Percentiles rank a stretch among this genome's conserved stretches.
These are phyloP conservation scores for Hypena proboscidalis DNA, from an alignment of 2,888 invertebrate species.

Conservation along the genomic window DNA sequence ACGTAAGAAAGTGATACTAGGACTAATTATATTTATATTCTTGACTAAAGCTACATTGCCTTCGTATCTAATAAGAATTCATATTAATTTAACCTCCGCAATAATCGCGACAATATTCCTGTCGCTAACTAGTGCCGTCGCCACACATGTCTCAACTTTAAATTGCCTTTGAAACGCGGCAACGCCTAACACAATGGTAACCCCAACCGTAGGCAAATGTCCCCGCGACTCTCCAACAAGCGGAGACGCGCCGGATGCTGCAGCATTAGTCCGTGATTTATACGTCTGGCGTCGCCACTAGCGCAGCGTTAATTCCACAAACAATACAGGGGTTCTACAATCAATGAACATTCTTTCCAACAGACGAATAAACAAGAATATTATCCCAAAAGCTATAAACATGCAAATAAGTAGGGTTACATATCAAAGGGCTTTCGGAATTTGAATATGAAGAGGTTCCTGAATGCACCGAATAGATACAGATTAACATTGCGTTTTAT, in stretches of 20 bases:
- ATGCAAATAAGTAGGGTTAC: conserved; percentile 62
- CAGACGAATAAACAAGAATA: conserved; percentile 48
- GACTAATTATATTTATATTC: no score
- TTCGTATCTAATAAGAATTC: no score
- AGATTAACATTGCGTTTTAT: conserved; percentile 6
- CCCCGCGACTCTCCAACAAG: conserved; percentile 59
- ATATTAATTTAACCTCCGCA: no score
- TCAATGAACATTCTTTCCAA: conserved; percentile 50
- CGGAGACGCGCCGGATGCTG: conserved; percentile 78
- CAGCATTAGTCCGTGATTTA: conserved; percentile 81
- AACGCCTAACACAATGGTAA: no score
- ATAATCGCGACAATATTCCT: no score
- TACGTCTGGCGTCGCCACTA: conserved; percentile 75
- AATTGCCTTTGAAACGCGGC: neutral
- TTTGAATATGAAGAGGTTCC: conserved; percentile 60
- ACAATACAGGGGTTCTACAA: conserved; percentile 64
- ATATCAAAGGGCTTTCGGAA: conserved; percentile 58
- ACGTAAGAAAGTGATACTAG: no score
- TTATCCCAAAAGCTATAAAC: conserved; percentile 55
- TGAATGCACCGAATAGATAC: conserved; percentile 28
- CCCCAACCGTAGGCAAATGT: conserved; percentile 61
- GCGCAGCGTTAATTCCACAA: conserved; percentile 69
- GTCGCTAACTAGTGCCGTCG: no score
- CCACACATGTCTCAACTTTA: no score
- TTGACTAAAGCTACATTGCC: no score